These are phyloP conservation scores for Siderastrea siderea DNA, from an alignment of 92 coral and sea anemone species.

Conservation along the genomic window DNA sequence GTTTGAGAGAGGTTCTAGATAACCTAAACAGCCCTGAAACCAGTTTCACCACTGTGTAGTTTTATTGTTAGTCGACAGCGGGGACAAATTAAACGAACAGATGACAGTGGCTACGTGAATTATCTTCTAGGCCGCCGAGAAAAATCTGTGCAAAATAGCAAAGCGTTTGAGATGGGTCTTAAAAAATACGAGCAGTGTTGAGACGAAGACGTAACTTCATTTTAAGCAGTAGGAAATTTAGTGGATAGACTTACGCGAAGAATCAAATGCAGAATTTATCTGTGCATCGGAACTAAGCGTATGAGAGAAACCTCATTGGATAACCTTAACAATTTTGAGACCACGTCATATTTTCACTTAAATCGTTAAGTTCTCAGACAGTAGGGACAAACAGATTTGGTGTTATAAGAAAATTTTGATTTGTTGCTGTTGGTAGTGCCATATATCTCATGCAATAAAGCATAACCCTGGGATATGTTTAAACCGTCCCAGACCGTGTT, in stretches of 20 bases:
- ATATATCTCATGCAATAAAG: neutral
- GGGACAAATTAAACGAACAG: neutral
- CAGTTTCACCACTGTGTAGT: neutral
- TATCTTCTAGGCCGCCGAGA: too few species aligned
- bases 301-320: neutral
- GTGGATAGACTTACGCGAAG: too few species aligned
- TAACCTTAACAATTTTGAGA: neutral
- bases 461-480: neutral
- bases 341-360: neutral
- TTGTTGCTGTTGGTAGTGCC: neutral
- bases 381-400: neutral
- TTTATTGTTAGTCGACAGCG: neutral
- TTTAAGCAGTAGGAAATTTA: too few species aligned
- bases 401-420: too few species aligned
- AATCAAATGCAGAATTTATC: too few species aligned
- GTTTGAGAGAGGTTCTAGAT: constrained; percentile 72
- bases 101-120: too few species aligned
- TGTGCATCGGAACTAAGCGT: too few species aligned
- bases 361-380: neutral
- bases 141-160: too few species aligned
- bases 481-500: too few species aligned
- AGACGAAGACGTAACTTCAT: too few species aligned
- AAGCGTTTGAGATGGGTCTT: too few species aligned
- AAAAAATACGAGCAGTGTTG: too few species aligned
- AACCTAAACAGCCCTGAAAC: constrained; percentile 42